A percentile compares a stretch with the other conserved stretches of the same genome.
These are phyloP conservation scores for Neofelis nebulosa DNA, from an alignment of 2,113 vertebrate genomes.

Conservation along the genomic window DNA sequence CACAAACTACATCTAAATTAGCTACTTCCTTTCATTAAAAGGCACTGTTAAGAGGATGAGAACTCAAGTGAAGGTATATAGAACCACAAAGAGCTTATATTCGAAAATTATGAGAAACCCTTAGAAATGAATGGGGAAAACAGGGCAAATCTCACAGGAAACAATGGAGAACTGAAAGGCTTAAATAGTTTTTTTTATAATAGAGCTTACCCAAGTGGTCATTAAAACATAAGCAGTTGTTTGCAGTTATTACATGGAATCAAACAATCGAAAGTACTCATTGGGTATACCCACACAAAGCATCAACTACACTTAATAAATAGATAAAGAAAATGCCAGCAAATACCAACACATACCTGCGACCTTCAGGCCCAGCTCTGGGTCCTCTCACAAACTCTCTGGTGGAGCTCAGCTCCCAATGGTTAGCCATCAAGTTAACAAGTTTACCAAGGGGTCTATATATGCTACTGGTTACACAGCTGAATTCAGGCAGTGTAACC, in stretches of 20 bases:
- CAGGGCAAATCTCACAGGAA: background rate
- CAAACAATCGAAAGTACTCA: background rate
- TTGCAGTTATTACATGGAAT: background rate
- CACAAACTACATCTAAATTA: background rate
- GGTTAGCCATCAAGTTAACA: background rate
- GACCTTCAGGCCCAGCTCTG: no score
- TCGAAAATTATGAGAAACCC: background rate
- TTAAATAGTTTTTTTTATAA: background rate
- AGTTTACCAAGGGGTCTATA: background rate
- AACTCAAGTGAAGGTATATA: background rate
- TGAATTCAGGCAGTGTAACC: no score
- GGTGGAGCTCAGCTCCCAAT: background rate
- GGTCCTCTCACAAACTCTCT: background rate
- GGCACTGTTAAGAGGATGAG: background rate
- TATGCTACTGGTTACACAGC: background rate
- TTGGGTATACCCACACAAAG: background rate
- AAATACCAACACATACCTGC: background rate
- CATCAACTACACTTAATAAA: background rate
- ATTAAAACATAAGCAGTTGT: background rate
- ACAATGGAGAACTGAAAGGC: background rate
- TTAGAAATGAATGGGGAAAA: background rate
- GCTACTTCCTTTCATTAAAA: background rate
- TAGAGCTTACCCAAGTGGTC: background rate
- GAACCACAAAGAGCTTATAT: background rate
- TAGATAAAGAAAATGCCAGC: background rate